These are phyloP conservation scores for Sitta carolinensis DNA, from an alignment of 2,797 vertebrate genomes.

Conservation along the genomic window DNA sequence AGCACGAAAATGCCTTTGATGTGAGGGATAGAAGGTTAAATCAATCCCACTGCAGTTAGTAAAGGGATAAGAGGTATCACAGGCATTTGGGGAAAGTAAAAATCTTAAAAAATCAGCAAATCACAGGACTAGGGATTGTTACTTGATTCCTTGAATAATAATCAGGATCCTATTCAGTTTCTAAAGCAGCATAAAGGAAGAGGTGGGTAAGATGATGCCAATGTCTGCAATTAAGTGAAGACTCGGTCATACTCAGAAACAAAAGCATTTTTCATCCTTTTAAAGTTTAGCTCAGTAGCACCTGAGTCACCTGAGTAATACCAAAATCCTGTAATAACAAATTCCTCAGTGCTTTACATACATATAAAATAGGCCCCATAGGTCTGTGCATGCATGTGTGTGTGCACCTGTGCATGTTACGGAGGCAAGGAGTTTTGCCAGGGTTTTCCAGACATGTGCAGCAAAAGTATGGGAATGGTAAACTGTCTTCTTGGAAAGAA, in stretches of 20 bases:
- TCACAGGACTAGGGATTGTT: neutral
- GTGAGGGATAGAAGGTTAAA: neutral
- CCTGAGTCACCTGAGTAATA: neutral
- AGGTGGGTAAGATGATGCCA: neutral
- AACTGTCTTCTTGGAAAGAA: neutral
- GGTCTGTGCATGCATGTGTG: rapidly evolving
- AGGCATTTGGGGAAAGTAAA: neutral
- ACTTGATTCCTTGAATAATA: neutral
- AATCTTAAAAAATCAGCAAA: neutral
- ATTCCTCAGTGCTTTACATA: neutral
- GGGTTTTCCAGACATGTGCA: neutral
- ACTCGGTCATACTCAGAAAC: neutral
- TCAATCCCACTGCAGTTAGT: neutral
- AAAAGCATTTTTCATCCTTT: neutral
- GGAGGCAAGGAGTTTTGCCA: neutral
- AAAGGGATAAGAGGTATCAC: neutral
- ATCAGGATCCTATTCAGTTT: neutral
- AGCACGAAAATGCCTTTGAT: neutral
- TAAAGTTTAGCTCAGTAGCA: neutral
- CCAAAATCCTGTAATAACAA: neutral
- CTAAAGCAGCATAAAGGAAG: neutral
- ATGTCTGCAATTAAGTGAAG: neutral
- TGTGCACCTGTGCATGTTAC: rapidly evolving
- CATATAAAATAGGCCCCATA: neutral
- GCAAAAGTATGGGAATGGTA: neutral